Percentiles rank a stretch among this genome's conserved stretches.
Conservation (phyloP, 2,888 invertebrate species). For the Spodoptera picta region DNA sequence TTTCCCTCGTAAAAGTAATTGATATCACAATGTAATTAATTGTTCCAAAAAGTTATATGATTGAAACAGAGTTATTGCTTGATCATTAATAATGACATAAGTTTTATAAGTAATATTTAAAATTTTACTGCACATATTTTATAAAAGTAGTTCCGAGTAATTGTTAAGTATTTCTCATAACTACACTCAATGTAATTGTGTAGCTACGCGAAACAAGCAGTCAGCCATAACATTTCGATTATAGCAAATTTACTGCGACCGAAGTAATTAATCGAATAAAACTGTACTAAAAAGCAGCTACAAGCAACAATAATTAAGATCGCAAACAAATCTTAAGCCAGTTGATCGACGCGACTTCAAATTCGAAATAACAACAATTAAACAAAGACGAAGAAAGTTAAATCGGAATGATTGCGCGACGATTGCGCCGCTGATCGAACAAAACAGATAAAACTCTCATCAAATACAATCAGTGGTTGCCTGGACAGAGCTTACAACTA, state of each 20-base stretch:
- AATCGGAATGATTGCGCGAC: conserved; percentile 73
- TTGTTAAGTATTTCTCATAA: conserved; percentile 10
- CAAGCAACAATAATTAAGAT: conserved; percentile 53
- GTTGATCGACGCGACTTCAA: conserved; percentile 62
- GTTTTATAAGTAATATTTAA: background rate
- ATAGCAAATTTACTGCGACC: conserved; percentile 40
- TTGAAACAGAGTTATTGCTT: no score
- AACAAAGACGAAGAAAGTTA: conserved; percentile 74
- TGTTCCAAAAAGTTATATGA: no score
- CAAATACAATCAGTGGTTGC: conserved; percentile 85
- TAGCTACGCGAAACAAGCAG: conserved; percentile 6
- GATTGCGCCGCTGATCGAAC: conserved; percentile 74
- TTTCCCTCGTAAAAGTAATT: no score
- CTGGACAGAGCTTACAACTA: conserved; percentile 85
- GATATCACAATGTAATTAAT: no score
- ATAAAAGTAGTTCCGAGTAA: no score
- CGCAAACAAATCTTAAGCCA: conserved; percentile 57
- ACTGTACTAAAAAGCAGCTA: conserved; percentile 37
- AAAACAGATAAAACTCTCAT: conserved; percentile 86
- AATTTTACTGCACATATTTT: background rate
- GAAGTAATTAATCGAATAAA: conserved; percentile 42
- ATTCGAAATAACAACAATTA: conserved; percentile 74
- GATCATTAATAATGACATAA: no score
- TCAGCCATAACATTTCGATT: conserved; percentile 26
- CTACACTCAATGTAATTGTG: conserved; percentile 9